phyloP scores from a whole-genome alignment of 2,888 invertebrate species.

The Tachystola acroxantha region DNA sequence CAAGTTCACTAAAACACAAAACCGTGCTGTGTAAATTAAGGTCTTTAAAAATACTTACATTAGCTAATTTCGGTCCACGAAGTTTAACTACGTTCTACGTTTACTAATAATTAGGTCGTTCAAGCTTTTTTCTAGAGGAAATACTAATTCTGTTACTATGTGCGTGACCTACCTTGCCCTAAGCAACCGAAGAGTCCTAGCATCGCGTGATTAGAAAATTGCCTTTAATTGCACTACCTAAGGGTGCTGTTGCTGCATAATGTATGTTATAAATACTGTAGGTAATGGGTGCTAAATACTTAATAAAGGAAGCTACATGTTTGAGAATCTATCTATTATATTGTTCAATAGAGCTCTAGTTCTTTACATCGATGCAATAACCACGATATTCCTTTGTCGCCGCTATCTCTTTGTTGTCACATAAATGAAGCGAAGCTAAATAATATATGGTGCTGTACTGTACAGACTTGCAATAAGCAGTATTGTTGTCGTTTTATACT shows the following conservation, averaged over 20 bases:
- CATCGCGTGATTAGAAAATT: not conserved
- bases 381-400: conserved; percentile 12
- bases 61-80: too few species aligned
- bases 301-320: too few species aligned
- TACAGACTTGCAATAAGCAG: not conserved
- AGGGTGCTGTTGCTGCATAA: not conserved
- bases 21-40: too few species aligned
- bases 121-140: too few species aligned
- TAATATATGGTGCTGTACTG: conserved; percentile 3
- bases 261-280: too few species aligned
- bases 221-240: not conserved
- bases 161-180: not conserved
- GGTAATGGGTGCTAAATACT: too few species aligned
- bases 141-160: not conserved
- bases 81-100: too few species aligned
- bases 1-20: too few species aligned
- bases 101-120: too few species aligned
- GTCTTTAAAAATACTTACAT: too few species aligned
- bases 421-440: conserved; percentile 8
- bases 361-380: conserved; percentile 10
- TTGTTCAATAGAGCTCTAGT: too few species aligned
- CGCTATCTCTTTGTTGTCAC: conserved; percentile 14
- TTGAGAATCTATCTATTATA: too few species aligned
- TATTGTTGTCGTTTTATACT: conserved; percentile 8
- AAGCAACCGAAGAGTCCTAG: not conserved